Conservation (phyloP, 2,888 invertebrate species). For the Noctuana brunneofusca region DNA sequence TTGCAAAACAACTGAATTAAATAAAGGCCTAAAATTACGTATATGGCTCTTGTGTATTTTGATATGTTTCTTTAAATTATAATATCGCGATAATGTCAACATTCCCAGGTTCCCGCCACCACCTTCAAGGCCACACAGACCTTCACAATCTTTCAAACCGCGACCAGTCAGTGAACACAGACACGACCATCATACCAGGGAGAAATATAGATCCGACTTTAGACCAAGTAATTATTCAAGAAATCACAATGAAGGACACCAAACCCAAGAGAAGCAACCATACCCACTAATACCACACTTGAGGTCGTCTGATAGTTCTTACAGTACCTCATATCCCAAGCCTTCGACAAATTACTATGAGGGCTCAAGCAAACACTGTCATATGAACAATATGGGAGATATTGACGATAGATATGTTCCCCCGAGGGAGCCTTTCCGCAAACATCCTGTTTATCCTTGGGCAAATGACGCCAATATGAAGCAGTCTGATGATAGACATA, state of each 20-base stretch:
- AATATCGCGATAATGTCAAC: neutral
- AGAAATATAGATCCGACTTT: slow-evolving; percentile 49
- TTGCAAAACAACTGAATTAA: neutral
- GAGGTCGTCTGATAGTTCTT: slow-evolving; percentile 3
- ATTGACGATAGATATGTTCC: slow-evolving; percentile 57
- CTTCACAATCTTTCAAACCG: slow-evolving; percentile 45
- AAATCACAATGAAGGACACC: slow-evolving; percentile 49
- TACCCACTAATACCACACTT: slow-evolving; percentile 36
- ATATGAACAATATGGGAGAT: slow-evolving; percentile 68
- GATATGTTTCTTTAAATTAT: neutral
- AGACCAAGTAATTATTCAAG: slow-evolving; percentile 47
- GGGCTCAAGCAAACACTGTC: slow-evolving; percentile 43
- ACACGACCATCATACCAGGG: slow-evolving; percentile 52
- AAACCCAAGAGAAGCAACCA: slow-evolving; percentile 45
- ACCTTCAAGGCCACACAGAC: slow-evolving; percentile 49
- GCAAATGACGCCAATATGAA: slow-evolving; percentile 45
- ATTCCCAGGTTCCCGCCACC: slow-evolving; percentile 64
- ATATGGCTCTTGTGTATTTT: neutral
- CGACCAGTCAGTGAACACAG: slow-evolving; percentile 46
- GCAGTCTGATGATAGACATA: slow-evolving; percentile 48
- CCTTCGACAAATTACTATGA: slow-evolving; percentile 47
- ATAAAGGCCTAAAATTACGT: neutral
- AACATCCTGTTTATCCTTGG: slow-evolving; percentile 53
- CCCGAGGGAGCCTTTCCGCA: slow-evolving; percentile 42
- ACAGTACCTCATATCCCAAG: slow-evolving; percentile 38